phyloP scores from a whole-genome alignment of 2,113 vertebrate species.

The Alexandromys fortis region DNA sequence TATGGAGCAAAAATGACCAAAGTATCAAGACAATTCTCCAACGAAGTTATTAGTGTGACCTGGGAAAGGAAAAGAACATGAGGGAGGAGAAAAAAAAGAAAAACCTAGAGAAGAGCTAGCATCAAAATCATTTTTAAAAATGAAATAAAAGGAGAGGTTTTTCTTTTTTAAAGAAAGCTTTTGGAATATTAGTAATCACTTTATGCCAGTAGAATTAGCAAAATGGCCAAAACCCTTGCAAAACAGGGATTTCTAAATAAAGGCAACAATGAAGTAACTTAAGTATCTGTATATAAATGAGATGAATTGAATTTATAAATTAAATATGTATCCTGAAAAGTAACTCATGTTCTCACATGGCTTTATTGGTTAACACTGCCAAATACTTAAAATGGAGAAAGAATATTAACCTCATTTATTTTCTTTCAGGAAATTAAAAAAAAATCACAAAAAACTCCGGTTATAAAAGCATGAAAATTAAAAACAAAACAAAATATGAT shows the following conservation, averaged over 20 bases:
- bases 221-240: not conserved
- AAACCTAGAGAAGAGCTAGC: not conserved
- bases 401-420: not conserved
- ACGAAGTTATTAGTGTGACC: slow-evolving; percentile 2
- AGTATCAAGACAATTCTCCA: not conserved
- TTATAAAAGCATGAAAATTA: not conserved
- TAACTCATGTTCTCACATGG: slow-evolving; percentile 1
- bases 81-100: not conserved
- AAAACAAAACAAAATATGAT: not conserved
- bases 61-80: not conserved
- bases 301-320: slow-evolving; percentile 18
- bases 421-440: slow-evolving; percentile 22
- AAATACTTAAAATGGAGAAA: slow-evolving; percentile 32
- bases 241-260: not conserved
- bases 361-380: not conserved
- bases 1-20: not conserved
- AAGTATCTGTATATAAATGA: not conserved
- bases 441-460: not conserved
- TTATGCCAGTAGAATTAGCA: not conserved
- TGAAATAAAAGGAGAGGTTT: not conserved
- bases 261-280: not conserved
- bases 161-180: not conserved
- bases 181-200: not conserved
- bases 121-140: not conserved
- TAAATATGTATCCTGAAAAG: slow-evolving; percentile 28